Evolutionary conservation across 1,140 invertebrate species (phyloP).

Genomic region (Penaeus vannamei): DNA sequence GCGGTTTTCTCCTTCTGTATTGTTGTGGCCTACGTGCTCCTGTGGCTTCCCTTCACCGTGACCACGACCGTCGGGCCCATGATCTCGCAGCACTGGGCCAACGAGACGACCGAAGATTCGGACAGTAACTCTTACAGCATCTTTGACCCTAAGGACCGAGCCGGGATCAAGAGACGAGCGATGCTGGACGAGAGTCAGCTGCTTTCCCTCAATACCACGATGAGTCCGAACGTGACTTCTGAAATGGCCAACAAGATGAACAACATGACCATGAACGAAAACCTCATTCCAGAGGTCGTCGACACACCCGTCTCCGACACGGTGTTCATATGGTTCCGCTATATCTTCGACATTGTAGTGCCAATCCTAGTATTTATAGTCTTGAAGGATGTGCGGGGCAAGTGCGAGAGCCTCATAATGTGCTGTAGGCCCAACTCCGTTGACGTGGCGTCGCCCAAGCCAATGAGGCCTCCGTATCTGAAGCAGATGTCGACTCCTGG

Average conservation of each 20-base stretch:
- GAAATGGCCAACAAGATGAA: neutral
- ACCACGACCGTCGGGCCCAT: constrained; percentile 57
- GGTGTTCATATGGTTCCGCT: constrained; percentile 64
- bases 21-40: constrained; percentile 47
- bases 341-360: constrained; percentile 55
- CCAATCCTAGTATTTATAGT: constrained; percentile 60
- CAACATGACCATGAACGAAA: constrained; percentile 47
- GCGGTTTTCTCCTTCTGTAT: constrained; percentile 29
- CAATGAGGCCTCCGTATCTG: constrained; percentile 35
- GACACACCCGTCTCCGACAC: constrained; percentile 55
- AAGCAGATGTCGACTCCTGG: neutral
- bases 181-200: constrained; percentile 52
- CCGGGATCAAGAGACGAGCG: neutral
- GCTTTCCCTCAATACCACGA: neutral
- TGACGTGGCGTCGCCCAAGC: constrained; percentile 64
- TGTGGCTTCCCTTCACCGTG: constrained; percentile 60
- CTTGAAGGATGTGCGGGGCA: constrained; percentile 56
- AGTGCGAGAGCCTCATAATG: constrained; percentile 59
- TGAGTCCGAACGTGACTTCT: neutral
- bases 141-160: neutral
- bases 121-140: neutral
- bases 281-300: constrained; percentile 59
- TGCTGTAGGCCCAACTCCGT: constrained; percentile 64
- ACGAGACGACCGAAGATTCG: constrained; percentile 38
- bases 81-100: constrained; percentile 60